Base-by-base conservation (phyloP, 2,888 invertebrate species). In the Zootermopsis nevadensis region DNA sequence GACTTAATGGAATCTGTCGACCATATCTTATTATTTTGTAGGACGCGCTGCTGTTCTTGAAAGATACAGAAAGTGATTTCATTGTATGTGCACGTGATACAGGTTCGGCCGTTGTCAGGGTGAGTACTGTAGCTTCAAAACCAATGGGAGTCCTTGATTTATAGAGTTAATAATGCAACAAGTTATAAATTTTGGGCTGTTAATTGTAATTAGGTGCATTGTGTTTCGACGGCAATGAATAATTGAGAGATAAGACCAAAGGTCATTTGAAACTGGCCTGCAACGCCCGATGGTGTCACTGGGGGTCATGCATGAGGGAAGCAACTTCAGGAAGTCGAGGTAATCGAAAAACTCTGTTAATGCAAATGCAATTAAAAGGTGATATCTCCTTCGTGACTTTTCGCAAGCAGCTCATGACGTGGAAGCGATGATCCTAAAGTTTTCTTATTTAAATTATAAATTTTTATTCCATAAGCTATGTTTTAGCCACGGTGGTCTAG, bases 281-380 rank as follows among this genome's bases (percentile, higher is more conserved):
- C 60, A 22, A 55, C 55, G 22, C 12, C 15, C 55, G 19, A 55
- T 55, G 55, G 55, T 55, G n/a, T 15, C 27, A 1, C 48, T 19
- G 15, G 1, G n/a, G 48, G 12, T 48, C 48, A 19, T 48, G 48
- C 15, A 48, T 19, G 19, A 15, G 0, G 48, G 19, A 19, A 48
- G 60, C 60, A 10, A 60, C n/a, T 60, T 60, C 60, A 15, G 60
- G 27, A 60, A 60, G 60, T 60, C n/a, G n/a, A n/a, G 60, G n/a
- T 60, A 60, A 60, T 24, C 60, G 60, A 60, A 60, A 60, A 60
- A 60, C n/a, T 60, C 60, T n/a, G n/a, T n/a, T 60, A 60, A 60
- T 60, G 60, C n/a, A 6, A 60, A 60, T 27, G 15, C n/a, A 60
- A 60, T 60, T 60, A 60, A 60, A 60, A n/a, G 8, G 27, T 60